Percentiles rank a stretch among this genome's conserved stretches.
These are phyloP conservation scores for Pollicipes pollicipes DNA, from an alignment of 1,140 invertebrate genomes.

Conservation along the genomic window DNA sequence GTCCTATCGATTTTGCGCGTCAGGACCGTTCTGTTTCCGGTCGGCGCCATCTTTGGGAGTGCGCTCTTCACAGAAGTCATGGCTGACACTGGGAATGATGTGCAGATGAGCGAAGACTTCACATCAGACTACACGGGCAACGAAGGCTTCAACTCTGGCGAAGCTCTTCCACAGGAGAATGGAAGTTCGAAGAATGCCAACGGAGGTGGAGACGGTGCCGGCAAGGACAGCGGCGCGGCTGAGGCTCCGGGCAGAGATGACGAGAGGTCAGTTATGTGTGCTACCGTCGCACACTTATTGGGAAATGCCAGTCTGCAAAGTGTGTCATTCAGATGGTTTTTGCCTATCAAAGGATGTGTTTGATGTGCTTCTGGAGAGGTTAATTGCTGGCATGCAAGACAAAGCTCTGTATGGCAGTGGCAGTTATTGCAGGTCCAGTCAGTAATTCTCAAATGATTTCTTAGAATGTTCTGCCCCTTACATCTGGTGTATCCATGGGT, in stretches of 20 bases:
- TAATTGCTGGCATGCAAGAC: too few relatives aligned
- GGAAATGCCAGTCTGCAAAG: too few relatives aligned
- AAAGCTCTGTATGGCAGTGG: too few relatives aligned
- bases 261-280: conserved; percentile 19
- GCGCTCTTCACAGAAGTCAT: neutral
- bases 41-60: neutral
- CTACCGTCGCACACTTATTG: too few relatives aligned
- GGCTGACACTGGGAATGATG: conserved; percentile 11
- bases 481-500: neutral
- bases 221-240: conserved; percentile 19
- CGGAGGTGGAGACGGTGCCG: conserved; percentile 9
- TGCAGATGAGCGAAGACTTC: conserved; percentile 6
- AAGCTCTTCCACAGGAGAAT: conserved; percentile 14
- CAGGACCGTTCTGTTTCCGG: neutral
- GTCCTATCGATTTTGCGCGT: neutral
- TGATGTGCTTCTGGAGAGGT: too few relatives aligned
- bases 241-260: conserved; percentile 20
- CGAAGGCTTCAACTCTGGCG: conserved; percentile 13
- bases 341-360: too few relatives aligned
- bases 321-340: too few relatives aligned
- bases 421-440: too few relatives aligned
- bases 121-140: conserved; percentile 12
- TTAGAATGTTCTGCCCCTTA: too few relatives aligned
- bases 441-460: too few relatives aligned
- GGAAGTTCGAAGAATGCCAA: conserved; percentile 15